Percentiles rank a stretch among this genome's conserved stretches.
These are phyloP conservation scores for Campoplex nolae DNA, from an alignment of 2,888 invertebrate genomes.

Conservation along the genomic window DNA sequence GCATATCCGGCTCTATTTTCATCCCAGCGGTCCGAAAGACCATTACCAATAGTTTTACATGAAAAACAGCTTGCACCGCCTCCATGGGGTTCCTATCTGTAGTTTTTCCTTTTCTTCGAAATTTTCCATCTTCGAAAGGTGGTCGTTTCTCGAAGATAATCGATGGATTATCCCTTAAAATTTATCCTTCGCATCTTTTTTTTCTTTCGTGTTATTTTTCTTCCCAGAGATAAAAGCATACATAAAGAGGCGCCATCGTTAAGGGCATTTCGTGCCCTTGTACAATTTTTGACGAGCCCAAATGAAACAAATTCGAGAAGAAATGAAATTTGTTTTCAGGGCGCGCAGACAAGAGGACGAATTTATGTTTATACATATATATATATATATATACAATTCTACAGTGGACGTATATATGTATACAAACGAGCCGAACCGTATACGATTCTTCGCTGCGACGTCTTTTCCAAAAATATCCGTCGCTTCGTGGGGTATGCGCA, in stretches of 20 bases:
- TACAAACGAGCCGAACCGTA: not conserved
- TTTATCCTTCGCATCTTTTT: not conserved
- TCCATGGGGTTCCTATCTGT: constrained; percentile 1
- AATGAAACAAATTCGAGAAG: constrained; percentile 48
- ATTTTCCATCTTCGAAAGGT: not conserved
- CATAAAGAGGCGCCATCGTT: constrained; percentile 9
- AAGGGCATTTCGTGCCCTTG: constrained; percentile 55
- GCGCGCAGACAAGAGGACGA: constrained; percentile 12
- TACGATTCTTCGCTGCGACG: constrained; percentile 41
- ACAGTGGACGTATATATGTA: not conserved
- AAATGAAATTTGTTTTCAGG: constrained; percentile 3
- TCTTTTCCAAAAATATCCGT: constrained; percentile 66
- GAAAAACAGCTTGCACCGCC: constrained; percentile 42
- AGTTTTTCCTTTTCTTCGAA: not conserved
- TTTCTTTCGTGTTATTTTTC: not conserved
- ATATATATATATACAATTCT: constrained; percentile 12
- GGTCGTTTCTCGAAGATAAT: not conserved
- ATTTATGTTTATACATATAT: constrained; percentile 19
- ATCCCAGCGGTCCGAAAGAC: not conserved
- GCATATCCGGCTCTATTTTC: constrained; percentile 62
- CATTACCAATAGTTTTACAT: not conserved
- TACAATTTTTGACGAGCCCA: constrained; percentile 41
- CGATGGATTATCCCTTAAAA: constrained; percentile 15
- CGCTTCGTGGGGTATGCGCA: constrained; percentile 59
- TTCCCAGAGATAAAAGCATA: not conserved